Evolutionary conservation across 2,888 invertebrate genomes (phyloP).

Genomic region (Leptodirus hochenwartii): DNA sequence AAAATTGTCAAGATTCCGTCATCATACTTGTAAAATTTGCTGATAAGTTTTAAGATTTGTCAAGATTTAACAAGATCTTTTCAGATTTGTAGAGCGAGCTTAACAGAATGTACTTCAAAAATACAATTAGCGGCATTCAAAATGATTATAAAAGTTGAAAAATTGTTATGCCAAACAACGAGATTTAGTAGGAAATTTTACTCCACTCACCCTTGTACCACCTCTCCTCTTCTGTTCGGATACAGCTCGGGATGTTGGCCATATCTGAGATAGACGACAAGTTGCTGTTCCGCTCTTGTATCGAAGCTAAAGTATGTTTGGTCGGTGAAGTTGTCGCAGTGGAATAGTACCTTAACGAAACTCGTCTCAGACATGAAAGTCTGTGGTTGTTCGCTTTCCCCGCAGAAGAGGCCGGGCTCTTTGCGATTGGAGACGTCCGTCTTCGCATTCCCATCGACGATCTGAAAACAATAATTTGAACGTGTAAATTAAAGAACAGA

Average conservation of each 20-base stretch:
- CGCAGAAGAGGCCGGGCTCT: constrained; percentile 81
- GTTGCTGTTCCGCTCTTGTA: constrained; percentile 77
- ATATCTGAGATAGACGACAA: constrained; percentile 75
- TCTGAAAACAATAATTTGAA: constrained; percentile 41
- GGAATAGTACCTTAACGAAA: constrained; percentile 80
- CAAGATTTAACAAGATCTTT: too few species aligned
- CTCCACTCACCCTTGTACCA: constrained; percentile 57
- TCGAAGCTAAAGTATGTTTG: constrained; percentile 79
- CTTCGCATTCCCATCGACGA: constrained; percentile 79
- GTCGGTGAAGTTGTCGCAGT: constrained; percentile 84
- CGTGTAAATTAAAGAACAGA: too few species aligned
- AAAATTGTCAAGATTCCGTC: too few species aligned
- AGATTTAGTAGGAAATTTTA: too few species aligned
- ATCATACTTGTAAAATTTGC: too few species aligned
- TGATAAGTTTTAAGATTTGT: too few species aligned
- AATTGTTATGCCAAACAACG: too few species aligned
- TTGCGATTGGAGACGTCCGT: constrained; percentile 76
- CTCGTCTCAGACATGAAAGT: constrained; percentile 90
- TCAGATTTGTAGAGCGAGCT: too few species aligned
- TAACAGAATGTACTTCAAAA: too few species aligned
- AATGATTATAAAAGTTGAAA: too few species aligned
- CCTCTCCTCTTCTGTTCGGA: constrained; percentile 75
- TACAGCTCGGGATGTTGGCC: constrained; percentile 90
- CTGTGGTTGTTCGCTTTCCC: constrained; percentile 84
- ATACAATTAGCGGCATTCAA: too few species aligned